Percentiles rank a stretch among this genome's conserved stretches.
phyloP scores from a whole-genome alignment of 2,888 invertebrate genomes.

The Rhaphigaster nebulosa region DNA sequence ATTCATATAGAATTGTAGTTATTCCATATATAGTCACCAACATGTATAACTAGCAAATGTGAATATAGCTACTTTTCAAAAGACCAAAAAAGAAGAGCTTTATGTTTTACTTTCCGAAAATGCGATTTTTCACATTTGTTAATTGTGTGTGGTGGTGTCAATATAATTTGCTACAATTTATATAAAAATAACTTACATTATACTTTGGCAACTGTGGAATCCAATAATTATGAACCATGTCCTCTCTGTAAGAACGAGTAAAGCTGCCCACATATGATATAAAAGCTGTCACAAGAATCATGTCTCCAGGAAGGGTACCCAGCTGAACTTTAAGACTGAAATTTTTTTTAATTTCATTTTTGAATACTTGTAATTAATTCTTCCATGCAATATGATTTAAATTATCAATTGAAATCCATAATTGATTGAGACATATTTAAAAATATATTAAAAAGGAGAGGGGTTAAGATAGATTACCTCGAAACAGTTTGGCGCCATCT shows the following conservation, averaged over 20 bases:
- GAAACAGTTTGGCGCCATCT: constrained; percentile 82
- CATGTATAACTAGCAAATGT: too few relatives aligned
- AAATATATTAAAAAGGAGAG: neutral
- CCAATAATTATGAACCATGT: constrained; percentile 85
- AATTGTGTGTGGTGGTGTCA: too few relatives aligned
- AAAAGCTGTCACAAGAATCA: constrained; percentile 90
- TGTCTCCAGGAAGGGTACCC: constrained; percentile 88
- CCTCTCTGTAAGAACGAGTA: constrained; percentile 84
- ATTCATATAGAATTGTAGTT: neutral
- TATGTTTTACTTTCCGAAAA: too few relatives aligned
- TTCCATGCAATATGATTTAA: neutral
- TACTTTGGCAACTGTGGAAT: constrained; percentile 81
- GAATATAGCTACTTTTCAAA: too few relatives aligned
- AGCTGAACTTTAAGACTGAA: constrained; percentile 68
- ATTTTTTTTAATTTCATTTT: neutral
- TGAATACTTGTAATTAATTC: neutral
- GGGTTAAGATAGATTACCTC: constrained; percentile 67
- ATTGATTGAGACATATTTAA: neutral
- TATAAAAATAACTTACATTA: constrained; percentile 70
- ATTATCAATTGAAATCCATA: neutral
- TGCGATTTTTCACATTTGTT: too few relatives aligned
- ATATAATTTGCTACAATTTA: neutral
- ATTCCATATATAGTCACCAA: too few relatives aligned
- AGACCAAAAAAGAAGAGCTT: too few relatives aligned
- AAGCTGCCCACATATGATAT: constrained; percentile 96